Conservation (phyloP, 2,888 invertebrate species). For the Heterodera filipjevi region DNA sequence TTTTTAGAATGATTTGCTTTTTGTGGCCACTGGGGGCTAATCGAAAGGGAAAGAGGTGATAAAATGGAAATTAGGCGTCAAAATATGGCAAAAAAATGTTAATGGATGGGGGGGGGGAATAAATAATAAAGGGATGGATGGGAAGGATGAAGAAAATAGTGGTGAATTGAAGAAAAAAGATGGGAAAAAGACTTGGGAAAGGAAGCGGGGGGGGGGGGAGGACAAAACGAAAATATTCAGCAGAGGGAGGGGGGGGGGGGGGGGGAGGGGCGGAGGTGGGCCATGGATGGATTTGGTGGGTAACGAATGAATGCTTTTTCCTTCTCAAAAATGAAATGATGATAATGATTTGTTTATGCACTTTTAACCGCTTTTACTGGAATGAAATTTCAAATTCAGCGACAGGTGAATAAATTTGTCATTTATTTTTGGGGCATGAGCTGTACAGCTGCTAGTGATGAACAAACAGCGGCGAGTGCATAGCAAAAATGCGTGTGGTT, state of each 20-base stretch:
- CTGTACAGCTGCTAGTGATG: not conserved
- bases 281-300: constrained; percentile 2
- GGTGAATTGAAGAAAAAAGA: not conserved
- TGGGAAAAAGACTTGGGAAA: not conserved
- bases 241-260: not conserved
- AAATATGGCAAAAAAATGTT: not conserved
- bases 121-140: not conserved
- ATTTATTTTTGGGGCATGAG: not conserved
- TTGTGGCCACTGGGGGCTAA: not conserved
- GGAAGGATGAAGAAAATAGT: not conserved
- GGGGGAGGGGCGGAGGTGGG: not conserved
- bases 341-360: not conserved
- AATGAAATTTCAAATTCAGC: not conserved
- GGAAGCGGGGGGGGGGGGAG: not conserved
- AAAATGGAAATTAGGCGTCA: not conserved
- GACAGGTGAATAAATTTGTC: not conserved
- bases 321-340: not conserved
- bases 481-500: not conserved
- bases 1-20: not conserved
- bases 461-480: not conserved
- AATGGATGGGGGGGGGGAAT: not conserved
- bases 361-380: not conserved
- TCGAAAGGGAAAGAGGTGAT: not conserved
- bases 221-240: not conserved
- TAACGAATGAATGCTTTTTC: not conserved